Percentiles rank a stretch among this genome's conserved stretches.
These are phyloP conservation scores for Agelastica alni DNA, from an alignment of 2,888 invertebrate genomes.

Conservation along the genomic window DNA sequence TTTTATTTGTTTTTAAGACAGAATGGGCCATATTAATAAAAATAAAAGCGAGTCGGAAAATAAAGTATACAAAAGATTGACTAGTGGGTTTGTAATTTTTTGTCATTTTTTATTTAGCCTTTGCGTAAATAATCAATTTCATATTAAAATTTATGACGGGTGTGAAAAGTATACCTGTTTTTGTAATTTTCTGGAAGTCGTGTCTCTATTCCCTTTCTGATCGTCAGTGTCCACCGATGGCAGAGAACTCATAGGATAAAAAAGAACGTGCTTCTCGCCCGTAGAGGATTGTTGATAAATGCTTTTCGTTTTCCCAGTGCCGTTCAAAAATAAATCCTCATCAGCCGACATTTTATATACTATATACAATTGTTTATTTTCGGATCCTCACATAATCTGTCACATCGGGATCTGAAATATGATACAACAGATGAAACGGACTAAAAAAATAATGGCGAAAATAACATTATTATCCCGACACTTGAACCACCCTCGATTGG, in stretches of 20 bases:
- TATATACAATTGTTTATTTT: slow-evolving; percentile 23
- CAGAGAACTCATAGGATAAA: slow-evolving; percentile 56
- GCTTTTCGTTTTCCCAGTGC: slow-evolving; percentile 53
- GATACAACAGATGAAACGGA: slow-evolving; percentile 9
- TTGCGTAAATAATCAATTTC: no score
- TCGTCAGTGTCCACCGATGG: slow-evolving; percentile 53
- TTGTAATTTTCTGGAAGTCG: slow-evolving; percentile 12
- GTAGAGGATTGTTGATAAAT: slow-evolving; percentile 56
- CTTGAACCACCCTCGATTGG: no score
- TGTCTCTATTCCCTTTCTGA: slow-evolving; percentile 40
- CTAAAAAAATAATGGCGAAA: background rate
- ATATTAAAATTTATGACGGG: no score
- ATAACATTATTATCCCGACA: background rate
- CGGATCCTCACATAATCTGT: slow-evolving; percentile 14
- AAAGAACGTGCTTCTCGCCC: slow-evolving; percentile 57
- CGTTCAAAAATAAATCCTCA: slow-evolving; percentile 53
- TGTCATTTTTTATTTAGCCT: no score
- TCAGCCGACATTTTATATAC: slow-evolving; percentile 48
- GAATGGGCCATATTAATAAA: no score
- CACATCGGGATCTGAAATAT: slow-evolving; percentile 23
- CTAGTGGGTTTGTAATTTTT: no score
- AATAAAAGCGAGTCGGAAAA: no score
- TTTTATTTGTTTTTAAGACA: no score
- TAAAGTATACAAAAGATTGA: no score
- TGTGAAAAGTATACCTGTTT: slow-evolving; percentile 28